Evolutionary conservation across 2,113 vertebrate species (phyloP), one percentile per base, ranked within the genome.

Genomic region (Anguilla rostrata): DNA sequence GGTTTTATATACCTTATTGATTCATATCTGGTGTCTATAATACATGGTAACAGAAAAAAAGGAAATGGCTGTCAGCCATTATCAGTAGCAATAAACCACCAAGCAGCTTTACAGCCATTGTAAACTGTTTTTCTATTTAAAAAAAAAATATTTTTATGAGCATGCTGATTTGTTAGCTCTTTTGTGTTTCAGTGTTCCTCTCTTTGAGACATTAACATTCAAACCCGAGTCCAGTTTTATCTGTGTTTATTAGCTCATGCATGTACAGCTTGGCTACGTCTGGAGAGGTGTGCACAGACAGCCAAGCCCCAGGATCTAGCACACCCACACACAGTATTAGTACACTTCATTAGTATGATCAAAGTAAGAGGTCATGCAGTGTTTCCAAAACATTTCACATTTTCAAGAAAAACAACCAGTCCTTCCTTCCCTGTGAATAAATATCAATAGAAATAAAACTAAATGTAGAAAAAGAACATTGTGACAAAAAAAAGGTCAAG

Each of bases 141-240:
- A 34, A 34, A 0, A 34, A 34, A 34, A 34, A 0, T 34, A 34
- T 34, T 34, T 34, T 34, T 90, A 90, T 87, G 90, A 90, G 71
- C 87, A 18, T 85, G 57, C 88, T 90, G 87, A 87, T 89, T 87
- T 90, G 87, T 87, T 56, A 79, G n/a, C 56, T 86, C 84, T 66
- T 87, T 85, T 86, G 83, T 89, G 53, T 85, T 87, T 89, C 89
- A 88, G 89, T 85, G 89, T 89, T 88, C 89, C 90, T 87, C 87
- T 91, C 91, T 88, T 90, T 91, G 86, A 89, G 89, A 89, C 89
- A 89, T 93, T 91, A 87, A 86, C 80, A 0, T n/a, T 91, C 89
- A 89, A 91, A 92, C 84, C 39, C 89, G 83, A 85, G 92, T 89
- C 90, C 90, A 91, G 93, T 89, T 90, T 88, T 88, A 89, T 93